Conservation (phyloP, 2,888 invertebrate species). For the Lathronympha strigana region DNA sequence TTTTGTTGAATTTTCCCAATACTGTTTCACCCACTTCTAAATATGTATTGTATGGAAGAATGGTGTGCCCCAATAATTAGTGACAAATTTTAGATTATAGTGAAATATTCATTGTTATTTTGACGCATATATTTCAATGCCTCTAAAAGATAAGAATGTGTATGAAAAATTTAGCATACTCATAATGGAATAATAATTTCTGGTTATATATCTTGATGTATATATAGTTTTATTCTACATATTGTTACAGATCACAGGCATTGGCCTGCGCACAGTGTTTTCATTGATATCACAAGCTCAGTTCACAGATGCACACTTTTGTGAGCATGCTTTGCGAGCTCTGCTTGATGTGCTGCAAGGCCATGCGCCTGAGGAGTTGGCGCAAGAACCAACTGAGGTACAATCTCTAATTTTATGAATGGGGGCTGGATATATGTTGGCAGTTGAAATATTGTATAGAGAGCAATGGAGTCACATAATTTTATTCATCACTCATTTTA, state of each 20-base stretch:
- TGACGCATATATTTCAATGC: too few species aligned
- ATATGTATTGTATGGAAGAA: too few species aligned
- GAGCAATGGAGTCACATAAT: too few species aligned
- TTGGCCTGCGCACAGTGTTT: constrained; percentile 94
- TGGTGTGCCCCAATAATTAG: too few species aligned
- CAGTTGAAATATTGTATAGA: too few species aligned
- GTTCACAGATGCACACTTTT: constrained; percentile 91
- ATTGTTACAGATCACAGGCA: constrained; percentile 87
- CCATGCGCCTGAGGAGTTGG: constrained; percentile 93
- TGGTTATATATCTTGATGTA: not conserved
- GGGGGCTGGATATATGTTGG: too few species aligned
- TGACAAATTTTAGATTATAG: too few species aligned
- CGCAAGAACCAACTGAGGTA: constrained; percentile 91
- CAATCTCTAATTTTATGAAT: too few species aligned
- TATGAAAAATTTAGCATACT: too few species aligned
- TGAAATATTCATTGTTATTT: too few species aligned
- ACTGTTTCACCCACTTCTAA: not conserved
- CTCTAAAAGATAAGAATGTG: too few species aligned
- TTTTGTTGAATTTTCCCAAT: not conserved
- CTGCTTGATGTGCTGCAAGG: constrained; percentile 96
- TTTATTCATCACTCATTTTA: too few species aligned
- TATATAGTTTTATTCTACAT: not conserved
- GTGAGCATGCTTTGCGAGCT: constrained; percentile 94
- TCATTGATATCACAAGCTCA: constrained; percentile 95
- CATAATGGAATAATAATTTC: not conserved